Percentiles rank a stretch among this genome's conserved stretches.
Conservation (phyloP, 1,140 invertebrate genomes). For the Lucilia cuprina region DNA sequence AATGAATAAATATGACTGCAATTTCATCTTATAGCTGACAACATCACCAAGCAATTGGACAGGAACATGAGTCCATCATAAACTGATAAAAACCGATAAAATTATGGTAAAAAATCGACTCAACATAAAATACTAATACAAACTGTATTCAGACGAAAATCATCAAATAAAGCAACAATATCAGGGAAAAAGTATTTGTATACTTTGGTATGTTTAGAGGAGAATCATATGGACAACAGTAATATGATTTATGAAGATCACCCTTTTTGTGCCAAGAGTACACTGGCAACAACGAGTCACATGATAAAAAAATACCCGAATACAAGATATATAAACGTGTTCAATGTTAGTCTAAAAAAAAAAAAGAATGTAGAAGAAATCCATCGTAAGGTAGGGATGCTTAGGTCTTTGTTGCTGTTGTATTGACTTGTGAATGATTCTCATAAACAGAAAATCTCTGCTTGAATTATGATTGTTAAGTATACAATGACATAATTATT, state of each 20-base stretch:
- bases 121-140: background rate
- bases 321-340: background rate
- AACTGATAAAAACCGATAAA: conserved; percentile 34
- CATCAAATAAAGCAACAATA: background rate
- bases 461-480: conserved; percentile 21
- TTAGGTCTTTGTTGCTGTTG: background rate
- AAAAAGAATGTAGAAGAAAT: background rate
- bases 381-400: background rate
- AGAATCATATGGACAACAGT: conserved; percentile 9
- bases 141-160: background rate
- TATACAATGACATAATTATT: background rate
- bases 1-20: background rate
- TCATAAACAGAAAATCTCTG: conserved; percentile 9
- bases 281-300: background rate
- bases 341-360: background rate
- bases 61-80: conserved; percentile 33
- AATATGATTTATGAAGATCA: conserved; percentile 37
- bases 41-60: conserved; percentile 33
- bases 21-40: conserved; percentile 25
- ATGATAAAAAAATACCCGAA: background rate
- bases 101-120: background rate
- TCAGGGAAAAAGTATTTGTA: no score
- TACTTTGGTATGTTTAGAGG: background rate
- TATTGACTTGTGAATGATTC: conserved; percentile 11
- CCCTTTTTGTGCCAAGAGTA: conserved; percentile 25